Evolutionary conservation across 2,797 vertebrate genomes (phyloP).

Genomic region (Falco peregrinus): DNA sequence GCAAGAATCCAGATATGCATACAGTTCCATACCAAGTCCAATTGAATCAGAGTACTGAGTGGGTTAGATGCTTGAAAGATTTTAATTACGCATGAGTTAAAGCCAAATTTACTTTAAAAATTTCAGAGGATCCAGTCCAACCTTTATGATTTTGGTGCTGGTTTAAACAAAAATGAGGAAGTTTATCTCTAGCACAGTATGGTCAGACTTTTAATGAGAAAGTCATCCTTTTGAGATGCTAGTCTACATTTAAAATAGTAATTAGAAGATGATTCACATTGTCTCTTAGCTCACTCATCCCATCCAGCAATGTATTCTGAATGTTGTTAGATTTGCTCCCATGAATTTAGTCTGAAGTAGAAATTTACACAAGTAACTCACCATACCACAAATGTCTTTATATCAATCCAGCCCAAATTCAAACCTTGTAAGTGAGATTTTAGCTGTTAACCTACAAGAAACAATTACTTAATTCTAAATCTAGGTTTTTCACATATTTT

Average conservation of each 20-base stretch:
- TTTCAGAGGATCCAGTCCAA: not conserved
- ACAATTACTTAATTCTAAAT: not conserved
- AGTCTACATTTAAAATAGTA: conserved; percentile 3
- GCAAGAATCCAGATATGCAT: not conserved
- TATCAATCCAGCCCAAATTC: not conserved
- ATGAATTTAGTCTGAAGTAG: not conserved
- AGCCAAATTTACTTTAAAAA: not conserved
- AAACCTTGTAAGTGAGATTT: not conserved
- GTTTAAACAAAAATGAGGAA: not conserved
- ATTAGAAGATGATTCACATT: conserved; percentile 22
- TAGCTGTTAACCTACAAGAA: not conserved
- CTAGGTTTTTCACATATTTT: not conserved
- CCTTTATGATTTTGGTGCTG: not conserved
- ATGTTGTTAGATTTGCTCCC: not conserved
- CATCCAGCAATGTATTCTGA: not conserved
- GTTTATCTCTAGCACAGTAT: not conserved
- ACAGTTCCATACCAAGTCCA: not conserved
- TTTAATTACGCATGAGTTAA: not conserved
- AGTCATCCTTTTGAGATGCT: not conserved
- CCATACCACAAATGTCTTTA: not conserved
- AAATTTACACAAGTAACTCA: not conserved
- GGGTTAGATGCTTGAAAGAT: not conserved
- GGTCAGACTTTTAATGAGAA: conserved; percentile 5
- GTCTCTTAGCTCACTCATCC: not conserved
- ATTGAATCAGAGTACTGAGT: not conserved